phyloP scores from a whole-genome alignment of 2,888 invertebrate genomes.

The Leptothorax acervorum region DNA sequence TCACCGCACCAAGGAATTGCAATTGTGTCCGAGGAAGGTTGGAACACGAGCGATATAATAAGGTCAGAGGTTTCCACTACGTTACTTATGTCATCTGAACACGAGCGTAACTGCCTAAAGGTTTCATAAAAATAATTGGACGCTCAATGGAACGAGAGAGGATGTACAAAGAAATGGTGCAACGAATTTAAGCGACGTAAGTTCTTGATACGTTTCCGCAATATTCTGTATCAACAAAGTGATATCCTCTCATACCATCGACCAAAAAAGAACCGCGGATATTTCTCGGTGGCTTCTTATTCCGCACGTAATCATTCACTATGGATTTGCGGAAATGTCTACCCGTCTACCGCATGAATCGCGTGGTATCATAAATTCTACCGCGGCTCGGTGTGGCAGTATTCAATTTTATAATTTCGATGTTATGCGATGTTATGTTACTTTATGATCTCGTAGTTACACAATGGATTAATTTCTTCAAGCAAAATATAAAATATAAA shows the following conservation, averaged over 20 bases:
- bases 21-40: slow-evolving; percentile 31
- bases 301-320: slow-evolving; percentile 46
- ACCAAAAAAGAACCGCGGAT: slow-evolving; percentile 29
- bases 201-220: slow-evolving; percentile 40
- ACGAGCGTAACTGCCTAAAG: slow-evolving; percentile 28
- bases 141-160: slow-evolving; percentile 32
- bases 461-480: slow-evolving; percentile 21
- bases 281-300: slow-evolving; percentile 43
- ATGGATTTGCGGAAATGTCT: slow-evolving; percentile 45
- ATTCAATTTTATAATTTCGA: slow-evolving; percentile 35
- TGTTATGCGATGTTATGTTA: neutral
- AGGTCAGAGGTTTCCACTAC: slow-evolving; percentile 46
- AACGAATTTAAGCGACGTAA: slow-evolving; percentile 38
- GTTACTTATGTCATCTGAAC: slow-evolving; percentile 46
- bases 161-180: slow-evolving; percentile 45
- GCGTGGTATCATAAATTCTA: slow-evolving; percentile 20
- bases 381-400: neutral
- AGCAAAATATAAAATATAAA: neutral
- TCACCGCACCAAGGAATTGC: slow-evolving; percentile 24
- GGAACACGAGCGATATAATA: slow-evolving; percentile 40
- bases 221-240: slow-evolving; percentile 48
- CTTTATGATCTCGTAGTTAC: slow-evolving; percentile 30
- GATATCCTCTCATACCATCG: slow-evolving; percentile 10
- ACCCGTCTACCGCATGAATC: slow-evolving; percentile 17
- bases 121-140: slow-evolving; percentile 51